phyloP scores from a whole-genome alignment of 1,140 invertebrate species.

The Ceratina australensis region DNA sequence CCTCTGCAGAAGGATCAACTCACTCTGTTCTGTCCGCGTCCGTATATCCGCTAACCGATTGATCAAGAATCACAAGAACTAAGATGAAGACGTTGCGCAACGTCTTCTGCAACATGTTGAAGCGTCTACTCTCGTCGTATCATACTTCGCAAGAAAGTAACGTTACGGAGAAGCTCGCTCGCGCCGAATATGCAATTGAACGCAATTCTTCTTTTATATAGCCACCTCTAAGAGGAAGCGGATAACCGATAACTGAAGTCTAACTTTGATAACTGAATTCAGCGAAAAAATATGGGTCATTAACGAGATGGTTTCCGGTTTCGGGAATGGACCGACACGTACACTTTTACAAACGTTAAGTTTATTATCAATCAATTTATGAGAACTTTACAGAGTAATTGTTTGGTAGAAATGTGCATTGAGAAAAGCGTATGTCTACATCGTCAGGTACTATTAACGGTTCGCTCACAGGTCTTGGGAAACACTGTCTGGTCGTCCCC shows the following conservation, averaged over 20 bases:
- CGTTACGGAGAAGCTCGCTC: neutral
- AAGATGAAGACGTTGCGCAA: neutral
- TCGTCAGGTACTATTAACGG: conserved; percentile 24
- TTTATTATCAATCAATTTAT: conserved; percentile 18
- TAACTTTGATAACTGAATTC: conserved; percentile 45
- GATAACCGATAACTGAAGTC: conserved; percentile 56
- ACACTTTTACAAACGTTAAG: no score
- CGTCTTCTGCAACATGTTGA: neutral
- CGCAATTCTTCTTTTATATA: conserved; percentile 53
- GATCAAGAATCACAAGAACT: no score
- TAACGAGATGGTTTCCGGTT: no score
- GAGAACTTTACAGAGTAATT: neutral
- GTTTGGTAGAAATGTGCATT: neutral
- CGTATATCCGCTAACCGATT: no score
- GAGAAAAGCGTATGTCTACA: neutral
- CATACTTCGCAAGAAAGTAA: neutral
- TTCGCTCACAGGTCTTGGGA: neutral
- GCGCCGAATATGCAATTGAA: conserved; percentile 4
- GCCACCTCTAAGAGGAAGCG: conserved; percentile 56
- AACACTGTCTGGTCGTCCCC: no score
- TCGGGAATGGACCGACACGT: no score
- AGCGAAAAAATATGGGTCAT: conserved; percentile 54
- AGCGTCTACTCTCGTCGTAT: conserved; percentile 29
- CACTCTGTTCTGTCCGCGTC: no score
- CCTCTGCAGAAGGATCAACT: neutral